Percentiles rank a stretch among this genome's conserved stretches.
Evolutionary conservation across 2,888 invertebrate genomes (phyloP).

Genomic region (Acronicta psi): DNA sequence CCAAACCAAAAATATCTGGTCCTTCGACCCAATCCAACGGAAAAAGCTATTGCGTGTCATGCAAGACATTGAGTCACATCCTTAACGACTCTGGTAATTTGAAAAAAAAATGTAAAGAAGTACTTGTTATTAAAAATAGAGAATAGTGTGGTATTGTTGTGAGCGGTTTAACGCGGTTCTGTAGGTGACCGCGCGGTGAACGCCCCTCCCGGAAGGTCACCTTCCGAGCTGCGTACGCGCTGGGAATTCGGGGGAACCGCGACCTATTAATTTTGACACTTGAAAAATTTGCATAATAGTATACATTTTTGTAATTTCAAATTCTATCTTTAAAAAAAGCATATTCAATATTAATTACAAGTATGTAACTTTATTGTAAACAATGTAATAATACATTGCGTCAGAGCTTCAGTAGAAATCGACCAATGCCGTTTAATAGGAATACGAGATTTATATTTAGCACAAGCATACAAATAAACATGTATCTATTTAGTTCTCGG

Average conservation of each 20-base stretch:
- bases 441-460: conserved; percentile 47
- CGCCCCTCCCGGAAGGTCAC: conserved; percentile 84
- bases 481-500: conserved; percentile 42
- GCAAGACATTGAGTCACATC: conserved; percentile 15
- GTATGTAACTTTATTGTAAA: conserved; percentile 25
- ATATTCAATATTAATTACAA: background rate
- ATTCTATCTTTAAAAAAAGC: background rate
- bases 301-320: conserved; percentile 10
- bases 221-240: conserved; percentile 66
- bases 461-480: conserved; percentile 39
- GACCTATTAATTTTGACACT: conserved; percentile 60
- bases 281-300: too few relatives aligned
- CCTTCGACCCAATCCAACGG: conserved; percentile 1
- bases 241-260: conserved; percentile 69
- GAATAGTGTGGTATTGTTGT: conserved; percentile 53
- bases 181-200: conserved; percentile 75
- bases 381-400: conserved; percentile 16
- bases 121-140: conserved; percentile 57
- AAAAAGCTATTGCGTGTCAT: conserved; percentile 7
- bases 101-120: conserved; percentile 39
- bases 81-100: conserved; percentile 24
- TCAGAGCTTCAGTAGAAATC: conserved; percentile 16
- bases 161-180: conserved; percentile 37
- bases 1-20: background rate
- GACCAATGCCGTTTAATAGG: conserved; percentile 24